Conservation (phyloP, 2,888 invertebrate species). For the Conops quadrifasciatus region DNA sequence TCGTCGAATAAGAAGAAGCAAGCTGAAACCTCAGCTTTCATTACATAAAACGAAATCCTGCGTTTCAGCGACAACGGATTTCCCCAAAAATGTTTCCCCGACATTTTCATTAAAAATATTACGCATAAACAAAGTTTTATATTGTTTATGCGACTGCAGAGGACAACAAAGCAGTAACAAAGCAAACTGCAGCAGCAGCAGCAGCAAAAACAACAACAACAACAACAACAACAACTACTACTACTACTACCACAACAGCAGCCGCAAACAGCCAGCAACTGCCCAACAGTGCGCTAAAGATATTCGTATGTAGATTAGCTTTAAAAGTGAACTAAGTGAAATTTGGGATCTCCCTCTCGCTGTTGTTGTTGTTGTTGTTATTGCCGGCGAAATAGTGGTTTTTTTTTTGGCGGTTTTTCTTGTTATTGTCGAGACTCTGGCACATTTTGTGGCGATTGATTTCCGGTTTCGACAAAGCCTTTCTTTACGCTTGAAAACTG, state of each 20-base stretch:
- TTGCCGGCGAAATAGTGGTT: neutral
- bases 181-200: neutral
- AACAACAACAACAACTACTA: neutral
- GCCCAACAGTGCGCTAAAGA: neutral
- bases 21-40: too few relatives aligned
- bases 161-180: neutral
- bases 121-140: neutral
- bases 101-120: neutral
- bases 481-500: neutral
- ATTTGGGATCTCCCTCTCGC: neutral
- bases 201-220: neutral
- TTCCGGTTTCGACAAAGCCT: conserved; percentile 23
- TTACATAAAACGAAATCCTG: conserved; percentile 16
- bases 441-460: conserved; percentile 11
- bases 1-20: too few relatives aligned
- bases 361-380: neutral
- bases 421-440: too few relatives aligned
- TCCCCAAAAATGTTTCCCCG: neutral
- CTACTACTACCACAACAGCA: neutral
- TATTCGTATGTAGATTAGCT: conserved; percentile 26
- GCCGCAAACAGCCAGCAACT: neutral
- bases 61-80: conserved; percentile 8
- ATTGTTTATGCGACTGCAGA: neutral
- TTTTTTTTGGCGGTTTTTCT: neutral
- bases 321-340: conserved; percentile 16